These are phyloP conservation scores for Oryzias javanicus DNA, from an alignment of 2,113 vertebrate species.

Conservation along the genomic window DNA sequence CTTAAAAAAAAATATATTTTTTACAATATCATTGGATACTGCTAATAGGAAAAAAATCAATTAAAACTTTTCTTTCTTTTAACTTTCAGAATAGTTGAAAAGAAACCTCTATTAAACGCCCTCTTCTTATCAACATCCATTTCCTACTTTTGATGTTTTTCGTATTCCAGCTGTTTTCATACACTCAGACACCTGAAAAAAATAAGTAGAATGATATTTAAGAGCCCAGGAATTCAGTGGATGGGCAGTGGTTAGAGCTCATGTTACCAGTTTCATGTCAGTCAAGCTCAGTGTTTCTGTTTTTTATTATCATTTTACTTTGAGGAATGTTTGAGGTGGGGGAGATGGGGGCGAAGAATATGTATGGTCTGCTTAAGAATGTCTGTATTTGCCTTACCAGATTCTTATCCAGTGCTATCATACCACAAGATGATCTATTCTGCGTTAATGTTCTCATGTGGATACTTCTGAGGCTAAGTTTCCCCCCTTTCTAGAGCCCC, in stretches of 20 bases:
- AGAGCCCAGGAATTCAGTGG: conserved; percentile 42
- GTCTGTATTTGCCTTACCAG: conserved; percentile 47
- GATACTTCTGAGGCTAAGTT: conserved; percentile 29
- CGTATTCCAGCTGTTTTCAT: conserved; percentile 26
- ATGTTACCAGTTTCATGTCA: conserved; percentile 59
- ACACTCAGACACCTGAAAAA: conserved; percentile 71
- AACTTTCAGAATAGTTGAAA: too few relatives aligned
- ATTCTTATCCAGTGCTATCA: conserved; percentile 51
- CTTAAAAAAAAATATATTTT: too few relatives aligned
- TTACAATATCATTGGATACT: too few relatives aligned
- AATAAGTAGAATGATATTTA: conserved; percentile 58
- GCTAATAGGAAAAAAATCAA: too few relatives aligned
- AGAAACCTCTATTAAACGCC: too few relatives aligned
- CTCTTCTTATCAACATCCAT: too few relatives aligned
- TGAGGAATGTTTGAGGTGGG: conserved; percentile 42
- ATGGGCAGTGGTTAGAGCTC: conserved; percentile 31
- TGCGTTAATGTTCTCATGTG: conserved; percentile 27
- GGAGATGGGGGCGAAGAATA: not conserved
- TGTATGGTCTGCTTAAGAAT: conserved; percentile 44
- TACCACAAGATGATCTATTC: conserved; percentile 46
- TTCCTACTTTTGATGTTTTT: conserved; percentile 24
- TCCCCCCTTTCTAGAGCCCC: conserved; percentile 12
- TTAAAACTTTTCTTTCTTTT: too few relatives aligned
- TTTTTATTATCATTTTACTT: conserved; percentile 66
- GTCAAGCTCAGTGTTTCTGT: conserved; percentile 43